Evolutionary conservation across 2,797 vertebrate genomes (phyloP), one percentile per base, ranked within the genome.

Genomic region (Margarornis squamiger): DNA sequence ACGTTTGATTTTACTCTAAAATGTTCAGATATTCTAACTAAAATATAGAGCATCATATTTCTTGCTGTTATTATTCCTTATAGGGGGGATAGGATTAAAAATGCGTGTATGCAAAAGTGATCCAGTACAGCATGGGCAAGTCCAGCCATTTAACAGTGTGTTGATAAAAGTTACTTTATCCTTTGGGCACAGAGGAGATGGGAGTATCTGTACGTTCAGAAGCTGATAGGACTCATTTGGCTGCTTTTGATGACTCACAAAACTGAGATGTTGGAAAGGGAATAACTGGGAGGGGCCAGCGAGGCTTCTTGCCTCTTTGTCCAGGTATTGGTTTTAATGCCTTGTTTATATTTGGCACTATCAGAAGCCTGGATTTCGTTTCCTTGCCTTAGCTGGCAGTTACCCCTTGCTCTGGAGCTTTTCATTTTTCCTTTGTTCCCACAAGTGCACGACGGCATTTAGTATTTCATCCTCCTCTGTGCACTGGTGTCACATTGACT

Each of bases 1-100:
- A 63, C 24, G 17, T 76, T 91, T 93, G 55, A 90, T 97, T 92
- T 94, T 75, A 75, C 86, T 71, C 45, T 76, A 36, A 88, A 91
- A 95, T 4, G 8, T 92, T 95, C 12, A 3, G 48, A 79, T 95
- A 90, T 86, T 91, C 55, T 66, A 68, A 45, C 39, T 66, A 24
- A 78, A 96, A 49, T 63, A 58, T 15, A 79, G 62, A 94, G 67
- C 51, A 49, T 84, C 74, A 49, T 13, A 6, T 82, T 94, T 84
- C 79, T 90, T 92, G 81, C 89, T 68, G 72, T 82, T 95, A 26
- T 68, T 70, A 17, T 62, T 55, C 41, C 75, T 85, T 62, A 48
- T 24, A 45, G 21, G 85, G 34, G 34, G 38, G 30, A 36, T 13
- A 59, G 32, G 45, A 86, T 87, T 86, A 83, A 72, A 89, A 80